A percentile compares a stretch with the other conserved stretches of the same genome.
These are phyloP conservation scores for Girardia tigrina DNA, from an alignment of 2,888 invertebrate genomes.

Conservation along the genomic window DNA sequence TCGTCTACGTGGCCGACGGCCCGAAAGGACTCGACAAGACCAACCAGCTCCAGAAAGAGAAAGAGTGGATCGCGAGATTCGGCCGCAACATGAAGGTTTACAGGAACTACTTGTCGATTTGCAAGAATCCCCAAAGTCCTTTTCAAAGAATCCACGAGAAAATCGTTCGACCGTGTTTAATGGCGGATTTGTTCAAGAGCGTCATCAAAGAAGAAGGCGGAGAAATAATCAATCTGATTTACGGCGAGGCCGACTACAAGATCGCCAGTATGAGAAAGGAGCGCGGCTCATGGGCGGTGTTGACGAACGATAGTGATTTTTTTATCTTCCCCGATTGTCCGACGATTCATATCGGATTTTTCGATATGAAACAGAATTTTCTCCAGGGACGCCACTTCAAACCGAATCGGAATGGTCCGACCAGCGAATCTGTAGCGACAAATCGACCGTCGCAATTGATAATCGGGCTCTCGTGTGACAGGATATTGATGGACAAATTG, in stretches of 20 bases:
- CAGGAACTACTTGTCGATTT: neutral
- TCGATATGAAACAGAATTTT: neutral
- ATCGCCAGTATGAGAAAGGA: neutral
- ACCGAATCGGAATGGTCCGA: too few species aligned
- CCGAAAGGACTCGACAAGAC: neutral
- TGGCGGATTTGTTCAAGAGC: neutral
- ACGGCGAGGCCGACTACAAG: conserved; percentile 8
- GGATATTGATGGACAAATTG: neutral
- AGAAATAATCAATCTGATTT: neutral
- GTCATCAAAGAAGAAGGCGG: neutral
- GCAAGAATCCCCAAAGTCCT: neutral
- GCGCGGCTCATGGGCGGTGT: neutral
- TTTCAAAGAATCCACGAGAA: neutral
- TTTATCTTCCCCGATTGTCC: neutral
- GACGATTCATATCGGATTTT: neutral
- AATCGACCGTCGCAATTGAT: neutral
- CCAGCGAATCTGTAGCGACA: neutral
- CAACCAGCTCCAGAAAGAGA: neutral
- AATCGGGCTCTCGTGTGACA: neutral
- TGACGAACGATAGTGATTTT: conserved; percentile 10
- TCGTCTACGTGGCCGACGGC: neutral
- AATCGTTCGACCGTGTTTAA: neutral
- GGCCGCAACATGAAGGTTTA: neutral
- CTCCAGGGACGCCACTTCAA: neutral
- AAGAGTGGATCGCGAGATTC: neutral